phyloP scores from a whole-genome alignment of 2,797 vertebrate species.

The Falco naumanni region DNA sequence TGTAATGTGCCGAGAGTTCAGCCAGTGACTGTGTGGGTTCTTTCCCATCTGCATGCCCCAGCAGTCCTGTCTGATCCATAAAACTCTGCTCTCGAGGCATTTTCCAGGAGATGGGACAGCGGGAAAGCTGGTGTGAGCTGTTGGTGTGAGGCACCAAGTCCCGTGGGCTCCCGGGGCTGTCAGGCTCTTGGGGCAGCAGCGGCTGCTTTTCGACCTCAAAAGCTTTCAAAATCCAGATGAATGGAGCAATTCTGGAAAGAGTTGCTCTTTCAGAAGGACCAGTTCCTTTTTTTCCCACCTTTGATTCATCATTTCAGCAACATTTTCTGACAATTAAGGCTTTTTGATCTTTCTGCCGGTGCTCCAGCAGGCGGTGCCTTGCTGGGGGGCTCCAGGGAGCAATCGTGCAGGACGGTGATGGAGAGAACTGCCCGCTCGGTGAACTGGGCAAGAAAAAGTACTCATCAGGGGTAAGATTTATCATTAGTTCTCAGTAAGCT shows the following conservation, averaged over 20 bases:
- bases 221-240: background rate
- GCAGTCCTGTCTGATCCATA: background rate
- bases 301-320: background rate
- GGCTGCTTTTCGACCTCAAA: background rate
- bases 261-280: background rate
- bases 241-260: background rate
- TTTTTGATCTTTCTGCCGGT: background rate
- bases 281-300: too few relatives aligned
- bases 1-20: background rate
- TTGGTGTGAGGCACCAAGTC: background rate
- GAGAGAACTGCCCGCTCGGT: background rate
- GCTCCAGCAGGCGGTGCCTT: background rate
- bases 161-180: background rate
- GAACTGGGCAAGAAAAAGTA: background rate
- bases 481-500: background rate
- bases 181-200: background rate
- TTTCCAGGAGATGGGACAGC: background rate
- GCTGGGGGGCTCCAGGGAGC: background rate
- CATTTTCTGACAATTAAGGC: background rate
- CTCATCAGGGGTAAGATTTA: background rate
- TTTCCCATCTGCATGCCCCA: background rate
- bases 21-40: fast-evolving
- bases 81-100: fast-evolving
- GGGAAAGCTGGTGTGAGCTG: background rate
- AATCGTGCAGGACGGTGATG: background rate